Conservation (phyloP, 2,113 vertebrate species). For the Cyprinus carpio region DNA sequence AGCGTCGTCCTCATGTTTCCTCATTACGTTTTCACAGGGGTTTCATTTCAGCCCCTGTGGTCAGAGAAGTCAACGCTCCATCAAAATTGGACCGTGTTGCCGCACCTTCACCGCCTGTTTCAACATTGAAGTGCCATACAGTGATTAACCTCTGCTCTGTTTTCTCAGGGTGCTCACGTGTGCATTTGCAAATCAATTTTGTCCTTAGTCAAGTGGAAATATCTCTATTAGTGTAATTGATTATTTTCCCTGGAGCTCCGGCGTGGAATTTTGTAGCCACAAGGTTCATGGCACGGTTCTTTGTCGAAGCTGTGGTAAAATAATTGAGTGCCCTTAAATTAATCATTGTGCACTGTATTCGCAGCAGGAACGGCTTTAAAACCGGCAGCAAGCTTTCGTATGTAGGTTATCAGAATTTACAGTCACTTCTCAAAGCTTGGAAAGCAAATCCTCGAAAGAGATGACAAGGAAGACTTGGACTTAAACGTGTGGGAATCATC, state of each 20-base stretch:
- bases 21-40: slow-evolving; percentile 60
- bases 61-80: slow-evolving; percentile 4
- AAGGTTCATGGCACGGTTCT: slow-evolving; percentile 42
- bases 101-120: slow-evolving; percentile 43
- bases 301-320: slow-evolving; percentile 34
- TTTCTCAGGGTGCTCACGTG: slow-evolving; percentile 41
- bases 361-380: slow-evolving; percentile 8
- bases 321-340: slow-evolving; percentile 4
- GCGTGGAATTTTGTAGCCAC: slow-evolving; percentile 46
- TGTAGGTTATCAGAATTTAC: slow-evolving; percentile 38
- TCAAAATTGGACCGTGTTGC: slow-evolving; percentile 16
- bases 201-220: slow-evolving; percentile 57
- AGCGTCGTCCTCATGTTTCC: slow-evolving; percentile 64
- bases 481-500: slow-evolving; percentile 44
- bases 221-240: slow-evolving; percentile 55
- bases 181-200: slow-evolving; percentile 49
- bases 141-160: slow-evolving; percentile 39
- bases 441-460: slow-evolving; percentile 52
- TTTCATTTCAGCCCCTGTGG: slow-evolving; percentile 59
- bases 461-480: slow-evolving; percentile 31
- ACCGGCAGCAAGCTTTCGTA: background rate
- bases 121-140: slow-evolving; percentile 16
- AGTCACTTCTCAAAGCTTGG: background rate
- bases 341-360: slow-evolving; percentile 34
- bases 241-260: slow-evolving; percentile 53